Percentiles rank a stretch among this genome's conserved stretches.
These are phyloP conservation scores for Aphelenchoides bicaudatus DNA, from an alignment of 2,888 invertebrate genomes.

Conservation along the genomic window DNA sequence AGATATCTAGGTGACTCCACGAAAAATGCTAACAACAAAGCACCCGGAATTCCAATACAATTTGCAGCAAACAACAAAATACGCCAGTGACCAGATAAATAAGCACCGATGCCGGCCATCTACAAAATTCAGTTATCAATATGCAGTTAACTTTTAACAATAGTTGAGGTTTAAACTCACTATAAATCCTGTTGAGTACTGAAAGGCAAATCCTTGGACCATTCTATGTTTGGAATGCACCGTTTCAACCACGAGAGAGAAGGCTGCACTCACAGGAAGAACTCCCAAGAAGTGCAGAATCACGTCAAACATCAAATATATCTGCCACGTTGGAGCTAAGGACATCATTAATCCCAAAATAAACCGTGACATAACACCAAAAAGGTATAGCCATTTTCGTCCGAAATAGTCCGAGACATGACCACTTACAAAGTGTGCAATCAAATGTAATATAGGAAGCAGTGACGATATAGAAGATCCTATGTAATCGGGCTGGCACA, in stretches of 20 bases:
- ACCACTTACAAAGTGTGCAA: constrained; percentile 26
- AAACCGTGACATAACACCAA: constrained; percentile 10
- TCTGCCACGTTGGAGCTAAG: constrained; percentile 16
- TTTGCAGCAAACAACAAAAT: constrained; percentile 21
- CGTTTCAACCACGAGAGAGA: constrained; percentile 27
- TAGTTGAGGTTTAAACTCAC: constrained; percentile 13
- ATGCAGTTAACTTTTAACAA: background rate
- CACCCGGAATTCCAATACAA: constrained; percentile 20
- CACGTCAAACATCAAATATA: constrained; percentile 25
- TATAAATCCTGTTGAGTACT: constrained; percentile 27
- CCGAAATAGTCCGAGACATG: constrained; percentile 33
- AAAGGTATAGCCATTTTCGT: constrained; percentile 28
- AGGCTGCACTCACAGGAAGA: constrained; percentile 24
- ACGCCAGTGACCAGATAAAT: constrained; percentile 25
- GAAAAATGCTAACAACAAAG: constrained; percentile 22
- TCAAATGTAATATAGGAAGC: constrained; percentile 23
- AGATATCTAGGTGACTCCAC: constrained; percentile 28
- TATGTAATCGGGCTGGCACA: constrained; percentile 30
- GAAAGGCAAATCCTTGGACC: constrained; percentile 32
- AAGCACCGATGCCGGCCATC: constrained; percentile 27
- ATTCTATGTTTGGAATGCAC: constrained; percentile 32
- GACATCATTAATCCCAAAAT: background rate
- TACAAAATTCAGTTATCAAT: constrained; percentile 12
- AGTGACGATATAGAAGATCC: constrained; percentile 27
- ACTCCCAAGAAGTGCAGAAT: constrained; percentile 16